Conservation (phyloP, 2,113 vertebrate genomes). For the Pyrgilauda ruficollis region DNA sequence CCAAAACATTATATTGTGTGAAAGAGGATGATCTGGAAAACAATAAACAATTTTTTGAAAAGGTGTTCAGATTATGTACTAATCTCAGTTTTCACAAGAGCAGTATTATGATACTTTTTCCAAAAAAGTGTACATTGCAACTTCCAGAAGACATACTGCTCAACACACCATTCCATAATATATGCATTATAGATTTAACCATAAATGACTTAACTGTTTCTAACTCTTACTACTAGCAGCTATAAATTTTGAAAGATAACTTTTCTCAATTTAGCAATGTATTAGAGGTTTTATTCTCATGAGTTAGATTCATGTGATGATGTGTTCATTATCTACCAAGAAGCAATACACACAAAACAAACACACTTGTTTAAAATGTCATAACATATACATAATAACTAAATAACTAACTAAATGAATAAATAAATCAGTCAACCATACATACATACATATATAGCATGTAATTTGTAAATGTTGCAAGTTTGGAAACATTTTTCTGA, state of each 20-base stretch:
- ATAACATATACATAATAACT: not conserved
- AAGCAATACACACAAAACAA: not conserved
- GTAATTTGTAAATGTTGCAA: not conserved
- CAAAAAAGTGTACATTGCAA: not conserved
- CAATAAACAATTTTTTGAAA: not conserved
- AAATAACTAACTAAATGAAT: not conserved
- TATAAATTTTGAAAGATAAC: not conserved
- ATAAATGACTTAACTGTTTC: not conserved
- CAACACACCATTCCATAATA: not conserved
- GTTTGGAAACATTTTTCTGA: not conserved
- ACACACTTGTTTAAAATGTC: not conserved
- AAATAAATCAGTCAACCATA: not conserved
- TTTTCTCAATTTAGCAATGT: not conserved
- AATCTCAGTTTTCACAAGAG: not conserved
- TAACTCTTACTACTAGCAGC: not conserved
- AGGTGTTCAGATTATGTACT: not conserved
- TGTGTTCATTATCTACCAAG: not conserved
- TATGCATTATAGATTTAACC: not conserved
- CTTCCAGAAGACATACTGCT: not conserved
- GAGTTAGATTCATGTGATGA: not conserved
- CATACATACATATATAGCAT: not conserved
- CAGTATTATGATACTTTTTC: not conserved
- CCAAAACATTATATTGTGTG: not conserved
- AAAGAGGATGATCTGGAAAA: not conserved
- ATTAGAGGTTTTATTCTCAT: not conserved